Percentiles rank a stretch among this genome's conserved stretches.
Conservation (phyloP, 2,888 invertebrate species). For the Ectobius pallidus region DNA sequence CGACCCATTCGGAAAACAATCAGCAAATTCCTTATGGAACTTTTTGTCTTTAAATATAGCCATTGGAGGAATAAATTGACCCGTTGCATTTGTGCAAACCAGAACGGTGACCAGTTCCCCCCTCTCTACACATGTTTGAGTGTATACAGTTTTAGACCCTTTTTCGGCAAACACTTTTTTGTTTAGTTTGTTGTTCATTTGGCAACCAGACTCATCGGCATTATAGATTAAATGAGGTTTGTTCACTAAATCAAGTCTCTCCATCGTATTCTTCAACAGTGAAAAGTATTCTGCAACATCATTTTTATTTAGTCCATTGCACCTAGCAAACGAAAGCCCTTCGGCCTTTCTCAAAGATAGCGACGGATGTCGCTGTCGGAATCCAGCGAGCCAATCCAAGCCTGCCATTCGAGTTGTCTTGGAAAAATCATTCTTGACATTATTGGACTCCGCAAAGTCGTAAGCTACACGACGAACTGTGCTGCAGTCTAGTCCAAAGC, state of each 20-base stretch:
- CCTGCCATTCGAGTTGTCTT: neutral
- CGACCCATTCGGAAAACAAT: neutral
- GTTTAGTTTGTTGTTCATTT: neutral
- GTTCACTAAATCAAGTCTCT: neutral
- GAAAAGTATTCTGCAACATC: neutral
- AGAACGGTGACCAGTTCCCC: neutral
- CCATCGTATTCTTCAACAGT: neutral
- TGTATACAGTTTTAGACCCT: neutral
- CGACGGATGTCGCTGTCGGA: neutral
- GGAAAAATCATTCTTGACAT: neutral
- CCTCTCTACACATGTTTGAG: neutral
- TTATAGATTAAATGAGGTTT: slow-evolving; percentile 13
- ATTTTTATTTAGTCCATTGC: neutral
- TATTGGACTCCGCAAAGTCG: neutral
- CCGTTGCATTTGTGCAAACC: neutral
- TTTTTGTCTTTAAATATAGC: neutral
- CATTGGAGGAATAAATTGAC: neutral
- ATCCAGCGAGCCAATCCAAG: neutral
- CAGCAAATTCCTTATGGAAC: neutral
- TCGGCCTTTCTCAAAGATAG: neutral
- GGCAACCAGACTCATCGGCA: neutral
- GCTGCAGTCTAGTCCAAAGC: neutral
- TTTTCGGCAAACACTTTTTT: slow-evolving; percentile 16
- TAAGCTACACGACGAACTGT: neutral
- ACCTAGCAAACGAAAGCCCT: neutral